These are phyloP conservation scores for Eupsilia transversa DNA, from an alignment of 2,888 invertebrate species.

Conservation along the genomic window DNA sequence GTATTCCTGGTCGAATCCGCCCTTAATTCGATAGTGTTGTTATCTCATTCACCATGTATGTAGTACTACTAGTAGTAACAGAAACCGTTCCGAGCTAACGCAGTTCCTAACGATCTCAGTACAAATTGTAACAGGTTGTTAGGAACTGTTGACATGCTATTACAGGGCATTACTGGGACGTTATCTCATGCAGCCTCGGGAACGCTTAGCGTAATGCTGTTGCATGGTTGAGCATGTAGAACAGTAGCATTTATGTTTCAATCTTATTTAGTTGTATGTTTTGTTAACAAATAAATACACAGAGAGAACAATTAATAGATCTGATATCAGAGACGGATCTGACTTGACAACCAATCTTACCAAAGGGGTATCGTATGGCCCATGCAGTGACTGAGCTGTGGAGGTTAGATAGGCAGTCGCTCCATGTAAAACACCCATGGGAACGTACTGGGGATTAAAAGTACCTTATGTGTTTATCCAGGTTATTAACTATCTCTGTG, in stretches of 20 bases:
- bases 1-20: too few species aligned
- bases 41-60: background rate
- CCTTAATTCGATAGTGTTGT: too few species aligned
- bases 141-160: constrained; percentile 34
- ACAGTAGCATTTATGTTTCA: background rate
- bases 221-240: background rate
- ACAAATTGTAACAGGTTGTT: constrained; percentile 23
- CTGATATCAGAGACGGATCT: background rate
- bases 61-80: background rate
- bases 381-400: background rate
- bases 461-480: too few species aligned
- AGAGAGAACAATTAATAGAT: background rate
- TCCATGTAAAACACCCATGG: constrained; percentile 5
- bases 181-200: constrained; percentile 6
- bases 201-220: constrained; percentile 1
- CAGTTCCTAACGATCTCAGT: background rate
- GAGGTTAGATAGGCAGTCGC: background rate
- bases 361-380: background rate
- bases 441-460: too few species aligned
- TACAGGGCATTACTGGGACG: constrained; percentile 3
- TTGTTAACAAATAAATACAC: background rate
- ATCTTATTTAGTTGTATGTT: background rate
- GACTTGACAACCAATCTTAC: background rate
- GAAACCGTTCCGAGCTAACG: background rate
- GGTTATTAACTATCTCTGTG: too few species aligned